Evolutionary conservation across 2,113 vertebrate species (phyloP).

Genomic region (Psittacus erithacus): DNA sequence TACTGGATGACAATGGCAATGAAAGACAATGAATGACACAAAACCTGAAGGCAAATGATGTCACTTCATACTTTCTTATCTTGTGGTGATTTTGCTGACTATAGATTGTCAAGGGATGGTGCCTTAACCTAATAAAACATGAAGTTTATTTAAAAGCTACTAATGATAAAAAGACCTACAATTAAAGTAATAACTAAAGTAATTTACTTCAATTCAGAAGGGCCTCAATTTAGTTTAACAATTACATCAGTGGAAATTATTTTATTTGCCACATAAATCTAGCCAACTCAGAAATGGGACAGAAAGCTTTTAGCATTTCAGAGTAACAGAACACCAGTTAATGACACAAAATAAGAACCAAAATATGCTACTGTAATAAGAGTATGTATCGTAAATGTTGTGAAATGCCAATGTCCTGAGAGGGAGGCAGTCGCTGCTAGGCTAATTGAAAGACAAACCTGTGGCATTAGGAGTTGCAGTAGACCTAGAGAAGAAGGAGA

Average conservation of each 20-base stretch:
- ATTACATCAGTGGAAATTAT: background rate
- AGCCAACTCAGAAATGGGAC: background rate
- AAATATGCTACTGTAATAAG: background rate
- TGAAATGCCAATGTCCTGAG: background rate
- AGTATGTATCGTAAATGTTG: background rate
- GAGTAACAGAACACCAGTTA: background rate
- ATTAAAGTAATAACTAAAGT: background rate
- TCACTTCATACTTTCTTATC: background rate
- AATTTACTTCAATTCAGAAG: background rate
- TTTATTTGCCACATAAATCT: background rate
- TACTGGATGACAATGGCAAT: background rate
- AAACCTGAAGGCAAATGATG: background rate
- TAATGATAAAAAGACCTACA: background rate
- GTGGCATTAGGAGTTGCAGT: background rate
- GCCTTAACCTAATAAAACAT: background rate
- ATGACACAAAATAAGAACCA: background rate
- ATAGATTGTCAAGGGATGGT: background rate
- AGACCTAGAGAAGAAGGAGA: background rate
- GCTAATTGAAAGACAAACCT: background rate
- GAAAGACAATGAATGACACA: background rate
- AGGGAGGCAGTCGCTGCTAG: fast-evolving
- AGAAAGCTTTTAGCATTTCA: conserved; percentile 13
- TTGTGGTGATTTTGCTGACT: background rate
- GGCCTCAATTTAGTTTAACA: background rate
- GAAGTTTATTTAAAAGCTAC: background rate